A percentile compares a stretch with the other conserved stretches of the same genome.
Conservation (phyloP, 1,140 invertebrate species). For the Portunus trituberculatus region DNA sequence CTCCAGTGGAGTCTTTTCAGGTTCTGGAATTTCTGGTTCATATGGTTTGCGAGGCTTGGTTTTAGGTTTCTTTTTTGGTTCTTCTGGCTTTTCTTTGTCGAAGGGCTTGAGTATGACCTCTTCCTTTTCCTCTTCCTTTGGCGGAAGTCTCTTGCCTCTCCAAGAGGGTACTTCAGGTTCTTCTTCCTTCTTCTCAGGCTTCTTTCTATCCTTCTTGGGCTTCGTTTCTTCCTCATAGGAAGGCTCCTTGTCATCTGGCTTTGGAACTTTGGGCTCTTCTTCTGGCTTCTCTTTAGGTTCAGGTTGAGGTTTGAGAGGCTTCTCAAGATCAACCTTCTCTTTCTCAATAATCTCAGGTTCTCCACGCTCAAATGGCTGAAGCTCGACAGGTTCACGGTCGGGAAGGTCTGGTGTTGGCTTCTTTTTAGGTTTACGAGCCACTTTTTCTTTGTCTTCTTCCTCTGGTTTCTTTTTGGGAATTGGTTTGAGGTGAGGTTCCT, state of each 20-base stretch:
- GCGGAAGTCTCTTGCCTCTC: constrained; percentile 66
- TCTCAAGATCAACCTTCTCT: constrained; percentile 60
- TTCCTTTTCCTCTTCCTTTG: constrained; percentile 77
- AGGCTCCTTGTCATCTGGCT: constrained; percentile 47
- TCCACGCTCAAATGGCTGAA: constrained; percentile 60
- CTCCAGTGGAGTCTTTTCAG: constrained; percentile 61
- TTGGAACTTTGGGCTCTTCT: constrained; percentile 62
- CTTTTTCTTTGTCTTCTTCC: constrained; percentile 63
- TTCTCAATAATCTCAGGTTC: constrained; percentile 63
- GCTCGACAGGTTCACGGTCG: constrained; percentile 68
- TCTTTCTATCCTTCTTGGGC: constrained; percentile 59
- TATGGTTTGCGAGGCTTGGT: constrained; percentile 59
- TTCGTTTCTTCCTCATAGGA: constrained; percentile 60
- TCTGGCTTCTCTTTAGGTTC: constrained; percentile 55
- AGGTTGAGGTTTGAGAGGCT: constrained; percentile 65
- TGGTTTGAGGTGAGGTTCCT: constrained; percentile 65
- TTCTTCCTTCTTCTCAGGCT: constrained; percentile 64
- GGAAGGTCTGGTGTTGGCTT: constrained; percentile 61
- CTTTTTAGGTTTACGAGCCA: constrained; percentile 60
- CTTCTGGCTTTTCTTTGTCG: constrained; percentile 68
- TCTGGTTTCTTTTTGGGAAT: constrained; percentile 71
- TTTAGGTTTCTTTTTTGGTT: constrained; percentile 63
- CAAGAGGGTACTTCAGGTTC: constrained; percentile 69
- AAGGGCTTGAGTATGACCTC: constrained; percentile 72
- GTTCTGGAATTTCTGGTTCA: constrained; percentile 69